Percentiles rank a stretch among this genome's conserved stretches.
These are phyloP conservation scores for Proterorhinus semilunaris DNA, from an alignment of 2,113 vertebrate species.

Conservation along the genomic window DNA sequence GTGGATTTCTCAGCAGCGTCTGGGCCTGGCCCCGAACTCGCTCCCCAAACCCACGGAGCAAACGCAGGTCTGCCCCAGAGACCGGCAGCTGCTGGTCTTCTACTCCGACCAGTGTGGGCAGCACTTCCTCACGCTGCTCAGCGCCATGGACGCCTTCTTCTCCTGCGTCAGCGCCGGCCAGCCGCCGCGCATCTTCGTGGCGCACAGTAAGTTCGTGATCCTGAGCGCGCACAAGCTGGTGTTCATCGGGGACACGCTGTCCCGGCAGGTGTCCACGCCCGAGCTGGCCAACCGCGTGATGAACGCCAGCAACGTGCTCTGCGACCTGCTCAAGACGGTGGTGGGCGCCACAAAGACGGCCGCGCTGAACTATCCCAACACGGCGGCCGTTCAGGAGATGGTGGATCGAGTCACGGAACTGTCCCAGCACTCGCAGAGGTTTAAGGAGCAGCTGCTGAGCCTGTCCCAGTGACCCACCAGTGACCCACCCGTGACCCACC, in stretches of 20 bases:
- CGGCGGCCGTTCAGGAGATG: slow-evolving; percentile 88
- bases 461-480: slow-evolving; percentile 75
- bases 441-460: slow-evolving; percentile 87
- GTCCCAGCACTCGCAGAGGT: slow-evolving; percentile 85
- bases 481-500: too few species aligned
- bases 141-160: slow-evolving; percentile 92
- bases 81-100: slow-evolving; percentile 88
- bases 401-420: slow-evolving; percentile 90
- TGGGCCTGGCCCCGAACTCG: slow-evolving; percentile 20
- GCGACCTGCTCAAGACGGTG: slow-evolving; percentile 89
- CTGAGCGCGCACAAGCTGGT: slow-evolving; percentile 97
- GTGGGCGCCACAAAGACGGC: slow-evolving; percentile 89
- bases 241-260: slow-evolving; percentile 94
- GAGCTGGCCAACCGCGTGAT: slow-evolving; percentile 87
- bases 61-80: slow-evolving; percentile 69
- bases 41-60: slow-evolving; percentile 15
- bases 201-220: slow-evolving; percentile 97
- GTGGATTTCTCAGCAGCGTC: slow-evolving; percentile 83
- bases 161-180: slow-evolving; percentile 84
- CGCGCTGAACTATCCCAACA: slow-evolving; percentile 90
- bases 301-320: slow-evolving; percentile 94
- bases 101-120: slow-evolving; percentile 92
- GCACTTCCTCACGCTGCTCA: slow-evolving; percentile 89
- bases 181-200: slow-evolving; percentile 93
- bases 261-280: slow-evolving; percentile 82